Conservation (phyloP, 2,113 vertebrate species). For the Noctilio leporinus region DNA sequence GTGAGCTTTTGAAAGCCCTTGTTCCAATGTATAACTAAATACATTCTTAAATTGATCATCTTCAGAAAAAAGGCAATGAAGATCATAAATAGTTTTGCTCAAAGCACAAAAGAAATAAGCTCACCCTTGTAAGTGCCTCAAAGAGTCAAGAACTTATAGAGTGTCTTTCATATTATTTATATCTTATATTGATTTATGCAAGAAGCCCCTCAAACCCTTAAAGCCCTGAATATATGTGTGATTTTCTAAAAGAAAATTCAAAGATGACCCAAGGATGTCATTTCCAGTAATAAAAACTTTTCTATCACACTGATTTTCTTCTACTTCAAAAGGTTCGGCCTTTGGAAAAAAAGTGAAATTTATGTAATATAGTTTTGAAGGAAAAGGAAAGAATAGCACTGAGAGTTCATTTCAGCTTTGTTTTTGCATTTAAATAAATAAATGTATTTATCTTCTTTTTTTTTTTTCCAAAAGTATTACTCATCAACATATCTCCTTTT, state of each 20-base stretch:
- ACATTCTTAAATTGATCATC: conserved; percentile 39
- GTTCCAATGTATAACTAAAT: conserved; percentile 19
- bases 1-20: background rate
- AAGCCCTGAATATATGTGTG: background rate
- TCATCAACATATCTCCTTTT: background rate
- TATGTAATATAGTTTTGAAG: background rate
- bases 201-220: conserved; percentile 31
- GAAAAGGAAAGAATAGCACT: background rate
- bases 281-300: conserved; percentile 48
- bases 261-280: conserved; percentile 37
- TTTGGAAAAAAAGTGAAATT: background rate
- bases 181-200: conserved; percentile 29
- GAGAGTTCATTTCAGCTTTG: conserved; percentile 21
- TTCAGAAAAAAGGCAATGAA: conserved; percentile 19
- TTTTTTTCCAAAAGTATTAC: conserved; percentile 25
- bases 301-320: background rate
- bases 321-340: background rate
- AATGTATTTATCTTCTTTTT: background rate
- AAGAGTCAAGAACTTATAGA: conserved; percentile 14
- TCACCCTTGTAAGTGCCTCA: background rate
- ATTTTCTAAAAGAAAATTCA: conserved; percentile 35
- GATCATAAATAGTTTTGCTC: conserved; percentile 32
- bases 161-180: conserved; percentile 18
- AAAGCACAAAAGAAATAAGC: conserved; percentile 53
- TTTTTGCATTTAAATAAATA: conserved; percentile 29